Evolutionary conservation across 2,113 vertebrate genomes (phyloP), one percentile per base, ranked within the genome.

Genomic region (Psittacara wagleri): DNA sequence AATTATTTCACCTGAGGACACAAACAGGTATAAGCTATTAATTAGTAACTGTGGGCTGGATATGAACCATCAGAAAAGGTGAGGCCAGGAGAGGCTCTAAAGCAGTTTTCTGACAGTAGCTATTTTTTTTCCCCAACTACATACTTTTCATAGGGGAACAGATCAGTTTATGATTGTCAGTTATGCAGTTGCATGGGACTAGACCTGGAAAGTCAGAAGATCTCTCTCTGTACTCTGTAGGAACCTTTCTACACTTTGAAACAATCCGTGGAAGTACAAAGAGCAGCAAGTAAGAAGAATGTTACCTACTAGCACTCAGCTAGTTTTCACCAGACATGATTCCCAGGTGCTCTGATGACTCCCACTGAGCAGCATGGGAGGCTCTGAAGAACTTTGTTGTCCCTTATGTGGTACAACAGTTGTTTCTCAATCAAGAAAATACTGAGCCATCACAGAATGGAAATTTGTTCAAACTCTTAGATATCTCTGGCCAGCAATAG

Each of bases 231-330:
- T 31, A 44, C 14, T 46, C 31, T 27, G 3, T 14, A 70, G 31
- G n/a, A 90, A n/a, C 7, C 10, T 54, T 75, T 70, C 33, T 55
- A 83, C 88, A 52, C 31, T 39, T 92, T 62, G 9, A 61, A 69
- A 74, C 44, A 81, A 44, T 35, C 23, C 10, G 41, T 85, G 28
- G 11, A 92, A 69, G 29, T 23, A 77, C 4, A 9, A 95, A 82
- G 11, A 61, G 22, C 27, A 74, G 44, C 18, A 91, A 75, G 14
- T 37, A 66, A 67, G 13, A 9, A 49, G n/a, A 73, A 66, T 0
- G 0, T 41, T 49, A 49, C 17, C 27, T 28, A 5, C 29, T 54
- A 23, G 17, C 31, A 44, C n/a, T 13, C 7, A 29, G 16, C 5
- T 39, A 57, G 20, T 77, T 86, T 66, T 83, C 39, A 77, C 13